Conservation (phyloP, 2,888 invertebrate genomes). For the Apodemia duryi region DNA sequence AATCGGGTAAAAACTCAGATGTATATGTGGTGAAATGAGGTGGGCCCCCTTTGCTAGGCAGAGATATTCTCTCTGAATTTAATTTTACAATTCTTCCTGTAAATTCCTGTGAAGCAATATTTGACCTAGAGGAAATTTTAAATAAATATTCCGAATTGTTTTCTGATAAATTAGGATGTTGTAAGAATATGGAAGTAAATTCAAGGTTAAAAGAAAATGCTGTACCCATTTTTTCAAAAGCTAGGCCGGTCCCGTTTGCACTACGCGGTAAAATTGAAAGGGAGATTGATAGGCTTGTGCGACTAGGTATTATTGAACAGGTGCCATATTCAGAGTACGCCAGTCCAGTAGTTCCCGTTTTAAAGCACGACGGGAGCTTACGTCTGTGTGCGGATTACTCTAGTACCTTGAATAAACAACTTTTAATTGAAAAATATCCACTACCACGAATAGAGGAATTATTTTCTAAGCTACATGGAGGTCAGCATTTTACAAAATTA, state of each 20-base stretch:
- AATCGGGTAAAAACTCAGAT: neutral
- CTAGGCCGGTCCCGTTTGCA: neutral
- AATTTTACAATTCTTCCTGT: neutral
- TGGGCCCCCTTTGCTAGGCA: neutral
- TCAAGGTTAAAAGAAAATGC: neutral
- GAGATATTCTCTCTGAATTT: neutral
- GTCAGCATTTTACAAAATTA: slow-evolving; percentile 26
- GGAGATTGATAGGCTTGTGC: neutral
- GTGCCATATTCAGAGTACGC: no score
- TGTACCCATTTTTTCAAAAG: no score
- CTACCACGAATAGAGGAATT: slow-evolving; percentile 25
- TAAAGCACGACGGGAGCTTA: neutral
- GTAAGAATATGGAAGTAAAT: slow-evolving; percentile 3
- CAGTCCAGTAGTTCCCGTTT: no score
- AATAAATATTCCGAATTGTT: neutral
- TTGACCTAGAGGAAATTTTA: neutral
- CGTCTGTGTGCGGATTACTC: neutral
- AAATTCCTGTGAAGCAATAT: neutral
- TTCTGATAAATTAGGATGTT: neutral
- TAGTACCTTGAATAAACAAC: slow-evolving; percentile 22
- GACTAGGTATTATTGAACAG: no score
- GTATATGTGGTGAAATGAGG: neutral
- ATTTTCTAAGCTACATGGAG: slow-evolving; percentile 24
- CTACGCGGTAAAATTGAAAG: slow-evolving; percentile 16
- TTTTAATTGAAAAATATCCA: slow-evolving; percentile 27